Evolutionary conservation across 2,797 vertebrate genomes (phyloP).

Genomic region (Pempheris klunzingeri): DNA sequence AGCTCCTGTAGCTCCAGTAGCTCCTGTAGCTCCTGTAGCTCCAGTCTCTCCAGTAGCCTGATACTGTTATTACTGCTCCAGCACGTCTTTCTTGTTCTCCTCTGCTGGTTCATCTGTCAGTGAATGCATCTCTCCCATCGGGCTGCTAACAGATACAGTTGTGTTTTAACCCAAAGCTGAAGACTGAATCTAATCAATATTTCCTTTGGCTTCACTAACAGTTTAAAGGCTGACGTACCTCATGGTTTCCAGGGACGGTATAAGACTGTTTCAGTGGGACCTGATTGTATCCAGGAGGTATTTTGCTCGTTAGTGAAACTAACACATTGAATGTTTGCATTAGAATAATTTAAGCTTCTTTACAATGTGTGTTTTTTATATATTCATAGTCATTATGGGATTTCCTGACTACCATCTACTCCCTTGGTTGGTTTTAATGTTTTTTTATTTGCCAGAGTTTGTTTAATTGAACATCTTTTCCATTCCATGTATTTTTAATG

Average conservation of each 20-base stretch:
- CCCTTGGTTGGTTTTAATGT: background rate
- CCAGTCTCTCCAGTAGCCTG: too few relatives aligned
- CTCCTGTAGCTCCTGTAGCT: constrained; percentile 29
- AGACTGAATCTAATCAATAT: background rate
- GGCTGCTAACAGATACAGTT: background rate
- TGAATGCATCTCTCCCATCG: background rate
- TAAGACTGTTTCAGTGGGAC: background rate
- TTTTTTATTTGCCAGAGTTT: background rate
- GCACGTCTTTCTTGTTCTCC: constrained; percentile 6
- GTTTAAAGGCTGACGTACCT: constrained; percentile 30
- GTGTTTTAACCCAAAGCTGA: background rate
- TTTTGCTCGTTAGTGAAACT: constrained; percentile 1
- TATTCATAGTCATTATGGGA: background rate
- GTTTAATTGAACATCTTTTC: background rate
- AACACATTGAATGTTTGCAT: constrained; percentile 43
- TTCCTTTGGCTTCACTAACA: background rate
- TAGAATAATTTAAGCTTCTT: constrained; percentile 10
- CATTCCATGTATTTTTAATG: background rate
- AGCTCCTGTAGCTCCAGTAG: constrained; percentile 31
- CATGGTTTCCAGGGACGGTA: constrained; percentile 22
- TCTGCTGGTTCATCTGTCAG: too few relatives aligned
- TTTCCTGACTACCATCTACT: background rate
- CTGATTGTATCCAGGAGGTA: constrained; percentile 15
- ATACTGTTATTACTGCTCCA: constrained; percentile 1
- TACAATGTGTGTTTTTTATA: constrained; percentile 3